Base-by-base conservation (phyloP, 2,797 vertebrate genomes). In the Galaxias olidus region DNA sequence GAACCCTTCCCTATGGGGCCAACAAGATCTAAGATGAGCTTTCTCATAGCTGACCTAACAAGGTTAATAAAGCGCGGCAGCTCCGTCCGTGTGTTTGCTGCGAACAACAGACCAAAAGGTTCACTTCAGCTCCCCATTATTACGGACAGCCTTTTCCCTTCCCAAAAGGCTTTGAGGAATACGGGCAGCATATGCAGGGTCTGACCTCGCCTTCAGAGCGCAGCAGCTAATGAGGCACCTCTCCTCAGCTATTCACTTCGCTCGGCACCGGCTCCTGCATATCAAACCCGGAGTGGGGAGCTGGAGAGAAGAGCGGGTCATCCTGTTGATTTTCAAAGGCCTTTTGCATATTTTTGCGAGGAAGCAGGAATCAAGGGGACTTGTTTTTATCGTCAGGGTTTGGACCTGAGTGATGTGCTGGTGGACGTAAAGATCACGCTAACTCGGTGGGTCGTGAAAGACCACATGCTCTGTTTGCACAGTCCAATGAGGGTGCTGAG, bases 121-220 rank as follows among this genome's bases (percentile, higher is more conserved):
- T 30, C 14, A 49, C 44, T 51, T 44, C 9, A 41, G 30, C 42
- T 20, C 17, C 52, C 41, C 42, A 42, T 57, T 55, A 62, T 69
- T 18, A 20, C 4, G 7, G 66, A 9, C 19, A 19, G 48, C 47
- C 42, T 40, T 43, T 53, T 40, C n/a, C 15, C 76, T 72, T 79
- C 75, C 74, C 65, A 70, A 59, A 61, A 48, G 41, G 60, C 77
- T 70, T 65, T 44, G 60, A 72, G 72, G 65, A 77, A 69, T 61
- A 11, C 15, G 55, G 46, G 43, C 55, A 15, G 11, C 14, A 46
- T 48, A 17, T 41, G 44, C 48, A 20, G 18, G 45, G 19, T 50
- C 19, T 66, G 59, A 58, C 69, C 63, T 57, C 47, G 11, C 8
- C 14, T 44, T 49, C 14, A 15, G n/a, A n/a, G 17, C 14, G 5